Conservation (phyloP, 2,888 invertebrate genomes). For the Chalcis sispes region DNA sequence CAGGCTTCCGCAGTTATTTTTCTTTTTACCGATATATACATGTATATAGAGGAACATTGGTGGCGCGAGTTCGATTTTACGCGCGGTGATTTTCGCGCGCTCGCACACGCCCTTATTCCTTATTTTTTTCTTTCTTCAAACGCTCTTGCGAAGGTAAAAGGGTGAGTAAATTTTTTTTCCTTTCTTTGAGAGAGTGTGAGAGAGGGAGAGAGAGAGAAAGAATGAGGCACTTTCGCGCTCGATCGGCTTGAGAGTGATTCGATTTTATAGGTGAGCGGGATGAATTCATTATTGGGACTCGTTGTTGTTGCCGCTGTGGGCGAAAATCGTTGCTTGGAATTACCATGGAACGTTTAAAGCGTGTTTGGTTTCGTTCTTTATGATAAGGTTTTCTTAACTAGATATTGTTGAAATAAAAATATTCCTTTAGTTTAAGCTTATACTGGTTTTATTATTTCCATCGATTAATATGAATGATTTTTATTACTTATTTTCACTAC, state of each 20-base stretch:
- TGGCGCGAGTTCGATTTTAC: slow-evolving; percentile 49
- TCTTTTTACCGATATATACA: background rate
- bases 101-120: background rate
- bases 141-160: background rate
- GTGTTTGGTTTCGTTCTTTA: too few relatives aligned
- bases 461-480: too few relatives aligned
- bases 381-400: too few relatives aligned
- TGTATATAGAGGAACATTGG: background rate
- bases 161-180: too few relatives aligned
- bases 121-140: background rate
- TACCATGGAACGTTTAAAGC: too few relatives aligned
- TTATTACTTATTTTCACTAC: too few relatives aligned
- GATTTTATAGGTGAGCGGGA: slow-evolving; percentile 19
- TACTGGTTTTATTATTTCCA: too few relatives aligned
- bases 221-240: slow-evolving; percentile 34
- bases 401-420: too few relatives aligned
- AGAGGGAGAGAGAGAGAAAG: too few relatives aligned
- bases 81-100: slow-evolving; percentile 44
- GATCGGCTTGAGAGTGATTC: slow-evolving; percentile 17
- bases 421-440: too few relatives aligned
- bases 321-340: too few relatives aligned
- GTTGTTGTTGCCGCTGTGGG: background rate
- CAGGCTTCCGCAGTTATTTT: too few relatives aligned
- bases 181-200: background rate
- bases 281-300: slow-evolving; percentile 33